These are phyloP conservation scores for Neopelma chrysocephalum DNA, from an alignment of 2,797 vertebrate genomes.

Conservation along the genomic window DNA sequence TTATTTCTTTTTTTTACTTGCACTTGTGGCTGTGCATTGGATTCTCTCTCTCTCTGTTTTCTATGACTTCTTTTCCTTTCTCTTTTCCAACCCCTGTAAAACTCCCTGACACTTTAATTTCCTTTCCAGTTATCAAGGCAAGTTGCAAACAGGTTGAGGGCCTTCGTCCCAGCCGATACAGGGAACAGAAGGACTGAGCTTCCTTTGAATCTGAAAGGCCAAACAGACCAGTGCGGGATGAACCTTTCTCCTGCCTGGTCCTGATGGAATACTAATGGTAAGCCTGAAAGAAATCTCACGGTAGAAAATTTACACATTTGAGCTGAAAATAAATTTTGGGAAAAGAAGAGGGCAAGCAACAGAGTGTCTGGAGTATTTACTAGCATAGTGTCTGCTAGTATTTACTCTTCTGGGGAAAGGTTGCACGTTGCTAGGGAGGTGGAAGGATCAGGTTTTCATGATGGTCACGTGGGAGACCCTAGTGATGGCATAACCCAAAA, in stretches of 20 bases:
- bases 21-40: neutral
- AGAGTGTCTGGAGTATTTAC: neutral
- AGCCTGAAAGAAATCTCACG: neutral
- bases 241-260: neutral
- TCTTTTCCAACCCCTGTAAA: neutral
- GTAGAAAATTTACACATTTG: neutral
- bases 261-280: neutral
- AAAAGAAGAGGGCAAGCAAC: neutral
- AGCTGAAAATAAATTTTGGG: neutral
- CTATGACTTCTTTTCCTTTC: neutral
- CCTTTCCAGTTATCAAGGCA: neutral
- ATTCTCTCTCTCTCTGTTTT: neutral
- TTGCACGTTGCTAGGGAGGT: rapidly evolving
- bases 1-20: neutral
- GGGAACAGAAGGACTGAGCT: neutral
- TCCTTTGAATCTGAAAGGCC: neutral
- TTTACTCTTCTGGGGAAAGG: neutral
- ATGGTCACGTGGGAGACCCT: neutral
- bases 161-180: neutral
- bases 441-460: neutral
- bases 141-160: neutral
- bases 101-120: neutral
- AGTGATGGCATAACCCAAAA: neutral
- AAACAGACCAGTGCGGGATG: neutral
- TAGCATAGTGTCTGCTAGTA: neutral